Conservation (phyloP, 2,888 invertebrate genomes). For the Mayetiola destructor region DNA sequence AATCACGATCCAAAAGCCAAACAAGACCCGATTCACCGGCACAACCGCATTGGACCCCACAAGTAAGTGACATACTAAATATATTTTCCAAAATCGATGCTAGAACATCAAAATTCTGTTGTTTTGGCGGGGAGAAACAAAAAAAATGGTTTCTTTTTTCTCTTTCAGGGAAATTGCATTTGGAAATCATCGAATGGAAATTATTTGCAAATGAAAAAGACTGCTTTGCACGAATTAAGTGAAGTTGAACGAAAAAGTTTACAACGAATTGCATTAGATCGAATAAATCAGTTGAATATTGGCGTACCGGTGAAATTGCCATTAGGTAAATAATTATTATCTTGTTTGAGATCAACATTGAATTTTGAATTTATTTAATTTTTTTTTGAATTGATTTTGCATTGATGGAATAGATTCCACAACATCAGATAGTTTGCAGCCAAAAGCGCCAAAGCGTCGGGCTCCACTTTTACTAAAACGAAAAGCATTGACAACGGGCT, state of each 20-base stretch:
- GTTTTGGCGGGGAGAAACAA: no score
- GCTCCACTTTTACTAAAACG: slow-evolving; percentile 67
- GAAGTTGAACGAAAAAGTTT: slow-evolving; percentile 61
- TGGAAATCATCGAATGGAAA: slow-evolving; percentile 56
- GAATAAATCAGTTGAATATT: slow-evolving; percentile 72
- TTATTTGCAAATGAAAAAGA: slow-evolving; percentile 46
- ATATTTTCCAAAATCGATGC: neutral
- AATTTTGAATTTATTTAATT: neutral
- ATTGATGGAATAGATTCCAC: neutral
- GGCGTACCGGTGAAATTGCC: slow-evolving; percentile 68
- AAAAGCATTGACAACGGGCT: slow-evolving; percentile 76
- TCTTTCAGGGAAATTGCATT: slow-evolving; percentile 54
- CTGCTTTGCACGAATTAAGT: slow-evolving; percentile 48
- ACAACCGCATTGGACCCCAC: slow-evolving; percentile 60
- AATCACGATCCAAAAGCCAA: slow-evolving; percentile 69
- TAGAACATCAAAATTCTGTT: neutral
- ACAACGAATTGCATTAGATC: slow-evolving; percentile 72
- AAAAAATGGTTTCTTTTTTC: no score
- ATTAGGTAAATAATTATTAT: slow-evolving; percentile 47
- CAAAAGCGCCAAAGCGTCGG: slow-evolving; percentile 34
- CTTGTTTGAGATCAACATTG: no score
- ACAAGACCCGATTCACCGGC: slow-evolving; percentile 39
- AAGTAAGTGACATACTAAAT: slow-evolving; percentile 42
- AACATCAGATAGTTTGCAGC: neutral
- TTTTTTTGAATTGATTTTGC: neutral